phyloP scores from a whole-genome alignment of 2,113 vertebrate genomes.

The Cyphomyrus plagiostoma region DNA sequence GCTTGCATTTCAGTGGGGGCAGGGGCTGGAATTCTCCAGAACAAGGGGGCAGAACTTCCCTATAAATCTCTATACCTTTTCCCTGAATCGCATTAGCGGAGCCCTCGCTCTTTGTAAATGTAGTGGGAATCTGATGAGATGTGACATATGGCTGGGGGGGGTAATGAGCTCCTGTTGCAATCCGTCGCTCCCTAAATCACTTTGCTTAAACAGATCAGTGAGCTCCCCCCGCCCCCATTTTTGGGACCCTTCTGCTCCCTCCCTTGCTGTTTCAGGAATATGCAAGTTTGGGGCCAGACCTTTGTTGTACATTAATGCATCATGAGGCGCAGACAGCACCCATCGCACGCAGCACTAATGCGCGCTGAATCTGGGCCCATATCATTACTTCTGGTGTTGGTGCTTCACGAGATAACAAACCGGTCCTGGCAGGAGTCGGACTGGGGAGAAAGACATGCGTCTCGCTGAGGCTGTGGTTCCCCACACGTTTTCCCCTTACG shows the following conservation, averaged over 20 bases:
- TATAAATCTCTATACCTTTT: not conserved
- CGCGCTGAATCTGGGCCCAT: not conserved
- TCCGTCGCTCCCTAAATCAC: not conserved
- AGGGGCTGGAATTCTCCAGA: not conserved
- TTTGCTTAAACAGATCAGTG: constrained; percentile 10
- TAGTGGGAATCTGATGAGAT: not conserved
- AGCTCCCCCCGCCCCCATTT: not conserved
- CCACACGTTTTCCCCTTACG: not conserved
- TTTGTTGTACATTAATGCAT: not conserved
- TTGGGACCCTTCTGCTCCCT: not conserved
- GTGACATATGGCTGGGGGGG: not conserved
- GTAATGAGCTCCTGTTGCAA: constrained; percentile 9
- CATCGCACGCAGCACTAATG: too few relatives aligned
- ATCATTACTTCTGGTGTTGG: not conserved
- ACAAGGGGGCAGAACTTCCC: not conserved
- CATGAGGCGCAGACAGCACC: too few relatives aligned
- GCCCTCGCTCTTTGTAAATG: not conserved
- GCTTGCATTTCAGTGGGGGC: not conserved
- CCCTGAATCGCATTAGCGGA: not conserved
- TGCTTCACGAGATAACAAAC: not conserved
- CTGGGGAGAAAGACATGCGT: not conserved
- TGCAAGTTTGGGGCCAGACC: not conserved
- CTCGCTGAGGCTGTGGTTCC: not conserved
- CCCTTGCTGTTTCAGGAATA: too few relatives aligned
- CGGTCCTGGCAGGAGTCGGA: not conserved